These are phyloP conservation scores for Chelonus formosanus DNA, from an alignment of 2,888 invertebrate species.

Conservation along the genomic window DNA sequence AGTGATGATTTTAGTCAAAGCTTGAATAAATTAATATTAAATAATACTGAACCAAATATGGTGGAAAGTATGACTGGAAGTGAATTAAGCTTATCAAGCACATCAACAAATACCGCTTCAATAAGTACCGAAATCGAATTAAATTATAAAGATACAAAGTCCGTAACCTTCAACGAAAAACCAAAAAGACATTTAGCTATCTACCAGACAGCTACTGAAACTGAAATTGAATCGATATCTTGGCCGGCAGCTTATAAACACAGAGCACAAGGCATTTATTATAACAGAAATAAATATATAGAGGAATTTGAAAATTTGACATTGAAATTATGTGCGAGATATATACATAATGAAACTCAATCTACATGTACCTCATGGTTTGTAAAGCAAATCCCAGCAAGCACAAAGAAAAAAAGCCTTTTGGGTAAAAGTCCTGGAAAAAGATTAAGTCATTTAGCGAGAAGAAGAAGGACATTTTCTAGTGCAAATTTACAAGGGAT, in stretches of 20 bases:
- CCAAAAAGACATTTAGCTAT: slow-evolving; percentile 28
- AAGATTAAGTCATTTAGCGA: slow-evolving; percentile 79
- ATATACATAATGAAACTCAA: slow-evolving; percentile 79
- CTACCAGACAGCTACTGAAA: slow-evolving; percentile 47
- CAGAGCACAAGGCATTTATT: slow-evolving; percentile 75
- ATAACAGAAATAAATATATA: slow-evolving; percentile 71
- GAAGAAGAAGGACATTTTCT: slow-evolving; percentile 79
- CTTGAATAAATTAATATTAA: slow-evolving; percentile 13
- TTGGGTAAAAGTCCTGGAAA: slow-evolving; percentile 75
- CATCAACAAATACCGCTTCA: slow-evolving; percentile 25
- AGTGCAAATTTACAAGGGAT: slow-evolving; percentile 71
- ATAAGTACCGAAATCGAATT: slow-evolving; percentile 14
- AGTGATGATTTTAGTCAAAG: slow-evolving; percentile 8
- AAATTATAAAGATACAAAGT: slow-evolving; percentile 31
- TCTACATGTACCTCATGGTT: slow-evolving; percentile 72
- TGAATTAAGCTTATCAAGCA: slow-evolving; percentile 32
- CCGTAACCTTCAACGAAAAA: slow-evolving; percentile 39
- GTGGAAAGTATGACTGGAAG: slow-evolving; percentile 15
- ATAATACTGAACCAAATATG: background rate
- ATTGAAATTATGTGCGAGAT: slow-evolving; percentile 74
- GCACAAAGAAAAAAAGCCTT: slow-evolving; percentile 72
- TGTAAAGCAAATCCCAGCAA: slow-evolving; percentile 70
- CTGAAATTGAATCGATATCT: slow-evolving; percentile 60
- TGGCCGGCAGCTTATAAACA: slow-evolving; percentile 74
- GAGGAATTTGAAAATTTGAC: slow-evolving; percentile 77